phyloP scores from a whole-genome alignment of 1,140 invertebrate genomes.

The Theocolax elegans region DNA sequence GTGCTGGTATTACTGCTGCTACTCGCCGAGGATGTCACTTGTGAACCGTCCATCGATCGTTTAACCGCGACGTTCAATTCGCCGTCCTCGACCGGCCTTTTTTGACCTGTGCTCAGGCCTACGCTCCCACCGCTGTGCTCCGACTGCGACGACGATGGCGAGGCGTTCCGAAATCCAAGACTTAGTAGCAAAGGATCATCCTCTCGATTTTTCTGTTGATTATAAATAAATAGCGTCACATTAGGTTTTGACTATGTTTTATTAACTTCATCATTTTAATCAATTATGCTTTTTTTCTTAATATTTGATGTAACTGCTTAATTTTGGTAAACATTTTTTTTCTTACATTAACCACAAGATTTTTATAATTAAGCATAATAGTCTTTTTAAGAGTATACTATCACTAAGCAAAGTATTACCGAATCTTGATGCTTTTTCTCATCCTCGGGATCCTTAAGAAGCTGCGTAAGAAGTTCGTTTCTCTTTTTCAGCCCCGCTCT shows the following conservation, averaged over 20 bases:
- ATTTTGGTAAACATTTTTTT: too few species aligned
- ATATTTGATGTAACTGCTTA: too few species aligned
- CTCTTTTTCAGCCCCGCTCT: constrained; percentile 70
- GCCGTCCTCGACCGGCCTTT: constrained; percentile 76
- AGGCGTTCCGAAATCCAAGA: constrained; percentile 71
- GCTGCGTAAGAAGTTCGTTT: constrained; percentile 82
- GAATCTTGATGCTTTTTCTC: constrained; percentile 45
- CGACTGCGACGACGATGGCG: constrained; percentile 65
- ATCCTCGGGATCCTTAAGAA: constrained; percentile 76
- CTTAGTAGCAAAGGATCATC: constrained; percentile 71
- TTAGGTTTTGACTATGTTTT: too few species aligned
- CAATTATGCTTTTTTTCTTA: too few species aligned
- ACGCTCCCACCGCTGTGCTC: constrained; percentile 55
- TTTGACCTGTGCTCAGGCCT: constrained; percentile 67
- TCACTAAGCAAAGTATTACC: constrained; percentile 1
- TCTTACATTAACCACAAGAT: too few species aligned
- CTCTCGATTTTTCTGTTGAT: constrained; percentile 59
- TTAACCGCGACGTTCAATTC: constrained; percentile 71
- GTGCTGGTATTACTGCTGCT: constrained; percentile 35
- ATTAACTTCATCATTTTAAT: too few species aligned
- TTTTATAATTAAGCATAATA: too few species aligned
- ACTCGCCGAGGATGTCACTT: constrained; percentile 65
- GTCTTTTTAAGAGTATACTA: too few species aligned
- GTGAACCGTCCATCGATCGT: constrained; percentile 67
- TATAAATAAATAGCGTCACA: too few species aligned